phyloP scores from a whole-genome alignment of 2,797 vertebrate genomes.

The Sorex maritimensis region DNA sequence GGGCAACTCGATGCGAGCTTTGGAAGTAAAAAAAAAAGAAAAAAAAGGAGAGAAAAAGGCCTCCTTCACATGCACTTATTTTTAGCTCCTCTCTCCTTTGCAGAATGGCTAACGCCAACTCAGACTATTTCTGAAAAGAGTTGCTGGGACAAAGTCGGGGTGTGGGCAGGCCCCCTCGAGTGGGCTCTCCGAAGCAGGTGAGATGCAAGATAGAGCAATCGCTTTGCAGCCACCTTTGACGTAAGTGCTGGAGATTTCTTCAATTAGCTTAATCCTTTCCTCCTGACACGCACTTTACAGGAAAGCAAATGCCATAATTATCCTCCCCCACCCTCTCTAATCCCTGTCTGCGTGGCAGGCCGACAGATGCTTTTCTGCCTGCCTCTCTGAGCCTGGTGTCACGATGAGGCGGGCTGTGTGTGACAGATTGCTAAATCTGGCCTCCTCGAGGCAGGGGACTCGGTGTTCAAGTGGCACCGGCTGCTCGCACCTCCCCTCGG shows the following conservation, averaged over 20 bases:
- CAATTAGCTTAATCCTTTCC: conserved; percentile 83
- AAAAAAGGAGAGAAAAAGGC: not conserved
- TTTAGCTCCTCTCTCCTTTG: conserved; percentile 87
- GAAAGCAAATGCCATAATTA: conserved; percentile 84
- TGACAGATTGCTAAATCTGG: conserved; percentile 75
- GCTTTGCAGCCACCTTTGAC: conserved; percentile 78
- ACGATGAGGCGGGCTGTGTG: conserved; percentile 20
- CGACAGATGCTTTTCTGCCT: conserved; percentile 64
- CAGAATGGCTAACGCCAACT: conserved; percentile 87
- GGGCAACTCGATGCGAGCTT: conserved; percentile 80
- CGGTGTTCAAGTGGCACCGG: not conserved
- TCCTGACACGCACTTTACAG: conserved; percentile 60
- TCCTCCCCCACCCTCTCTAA: conserved; percentile 62
- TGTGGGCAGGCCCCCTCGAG: conserved; percentile 63
- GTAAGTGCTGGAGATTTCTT: conserved; percentile 80
- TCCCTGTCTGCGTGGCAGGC: conserved; percentile 69
- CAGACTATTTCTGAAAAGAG: conserved; percentile 84
- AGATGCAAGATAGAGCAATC: conserved; percentile 78
- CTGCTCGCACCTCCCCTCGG: not conserved
- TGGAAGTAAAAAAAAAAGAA: conserved; percentile 71
- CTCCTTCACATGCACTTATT: conserved; percentile 71
- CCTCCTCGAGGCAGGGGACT: conserved; percentile 55
- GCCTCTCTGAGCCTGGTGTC: conserved; percentile 62
- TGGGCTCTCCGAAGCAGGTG: conserved; percentile 76
- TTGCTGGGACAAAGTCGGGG: conserved; percentile 80